Conservation (phyloP, 2,888 invertebrate genomes). For the Ennomos fuscantarius region DNA sequence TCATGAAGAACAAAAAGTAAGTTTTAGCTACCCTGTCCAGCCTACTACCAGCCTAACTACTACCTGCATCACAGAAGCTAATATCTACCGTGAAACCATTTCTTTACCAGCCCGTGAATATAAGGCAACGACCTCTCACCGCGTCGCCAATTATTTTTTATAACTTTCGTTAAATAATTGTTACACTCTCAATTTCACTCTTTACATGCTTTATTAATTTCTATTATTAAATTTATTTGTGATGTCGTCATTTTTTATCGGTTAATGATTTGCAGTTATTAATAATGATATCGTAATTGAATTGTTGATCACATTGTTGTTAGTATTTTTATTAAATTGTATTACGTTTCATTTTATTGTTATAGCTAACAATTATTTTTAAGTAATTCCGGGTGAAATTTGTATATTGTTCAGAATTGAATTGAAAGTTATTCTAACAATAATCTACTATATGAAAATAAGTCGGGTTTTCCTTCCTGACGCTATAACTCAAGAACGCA, state of each 20-base stretch:
- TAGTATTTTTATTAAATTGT: constrained; percentile 12
- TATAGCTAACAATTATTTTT: constrained; percentile 6
- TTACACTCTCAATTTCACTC: constrained; percentile 38
- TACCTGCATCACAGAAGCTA: background rate
- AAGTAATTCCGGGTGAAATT: constrained; percentile 16
- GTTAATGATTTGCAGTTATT: constrained; percentile 19
- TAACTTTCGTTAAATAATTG: constrained; percentile 32
- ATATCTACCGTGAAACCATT: constrained; percentile 11
- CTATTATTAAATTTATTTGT: constrained; percentile 49
- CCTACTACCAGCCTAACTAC: no score
- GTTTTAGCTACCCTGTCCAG: no score
- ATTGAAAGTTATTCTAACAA: constrained; percentile 3
- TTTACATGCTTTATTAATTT: constrained; percentile 46
- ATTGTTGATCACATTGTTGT: constrained; percentile 32
- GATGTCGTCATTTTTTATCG: constrained; percentile 40
- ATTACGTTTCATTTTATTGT: constrained; percentile 20
- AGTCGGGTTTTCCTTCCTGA: no score
- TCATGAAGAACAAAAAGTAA: no score
- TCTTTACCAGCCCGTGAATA: constrained; percentile 4
- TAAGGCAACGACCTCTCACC: constrained; percentile 16
- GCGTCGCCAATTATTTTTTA: constrained; percentile 30
- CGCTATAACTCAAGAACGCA: no score
- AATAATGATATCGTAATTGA: constrained; percentile 15
- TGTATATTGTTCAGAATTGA: background rate
- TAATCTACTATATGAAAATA: no score